A percentile compares a stretch with the other conserved stretches of the same genome.
Conservation (phyloP, 2,888 invertebrate species). For the Drosophila ustulata region DNA sequence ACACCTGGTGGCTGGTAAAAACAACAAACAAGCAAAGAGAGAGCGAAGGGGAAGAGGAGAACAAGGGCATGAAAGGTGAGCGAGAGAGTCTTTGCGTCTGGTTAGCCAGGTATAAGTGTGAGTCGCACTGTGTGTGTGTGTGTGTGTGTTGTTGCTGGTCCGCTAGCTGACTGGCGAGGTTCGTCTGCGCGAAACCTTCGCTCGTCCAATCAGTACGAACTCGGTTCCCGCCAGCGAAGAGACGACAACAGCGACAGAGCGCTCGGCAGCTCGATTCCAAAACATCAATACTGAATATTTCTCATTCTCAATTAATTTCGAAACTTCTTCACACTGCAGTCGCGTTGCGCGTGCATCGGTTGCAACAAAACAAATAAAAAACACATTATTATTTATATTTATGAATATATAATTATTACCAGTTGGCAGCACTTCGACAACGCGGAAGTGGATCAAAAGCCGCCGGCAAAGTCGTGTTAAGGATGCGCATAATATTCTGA, state of each 20-base stretch:
- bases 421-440: slow-evolving; percentile 29
- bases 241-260: slow-evolving; percentile 80
- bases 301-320: slow-evolving; percentile 5
- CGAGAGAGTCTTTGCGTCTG: slow-evolving; percentile 55
- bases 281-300: slow-evolving; percentile 6
- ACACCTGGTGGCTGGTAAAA: slow-evolving; percentile 51
- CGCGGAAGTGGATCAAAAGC: slow-evolving; percentile 75
- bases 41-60: neutral
- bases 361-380: neutral
- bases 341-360: slow-evolving; percentile 34
- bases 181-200: slow-evolving; percentile 84
- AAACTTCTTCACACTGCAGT: slow-evolving; percentile 29
- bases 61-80: slow-evolving; percentile 26
- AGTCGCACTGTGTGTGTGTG: slow-evolving; percentile 1
- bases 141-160: slow-evolving; percentile 31
- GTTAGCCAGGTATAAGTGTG: slow-evolving; percentile 44
- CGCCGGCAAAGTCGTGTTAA: slow-evolving; percentile 59
- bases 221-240: slow-evolving; percentile 85
- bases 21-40: slow-evolving; percentile 50
- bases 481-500: slow-evolving; percentile 43
- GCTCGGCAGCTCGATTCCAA: slow-evolving; percentile 54
- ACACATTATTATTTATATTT: neutral
- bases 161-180: slow-evolving; percentile 75
- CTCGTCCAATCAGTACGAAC: slow-evolving; percentile 85
- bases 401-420: neutral